These are phyloP conservation scores for Griposia aprilina DNA, from an alignment of 2,888 invertebrate genomes.

Conservation along the genomic window DNA sequence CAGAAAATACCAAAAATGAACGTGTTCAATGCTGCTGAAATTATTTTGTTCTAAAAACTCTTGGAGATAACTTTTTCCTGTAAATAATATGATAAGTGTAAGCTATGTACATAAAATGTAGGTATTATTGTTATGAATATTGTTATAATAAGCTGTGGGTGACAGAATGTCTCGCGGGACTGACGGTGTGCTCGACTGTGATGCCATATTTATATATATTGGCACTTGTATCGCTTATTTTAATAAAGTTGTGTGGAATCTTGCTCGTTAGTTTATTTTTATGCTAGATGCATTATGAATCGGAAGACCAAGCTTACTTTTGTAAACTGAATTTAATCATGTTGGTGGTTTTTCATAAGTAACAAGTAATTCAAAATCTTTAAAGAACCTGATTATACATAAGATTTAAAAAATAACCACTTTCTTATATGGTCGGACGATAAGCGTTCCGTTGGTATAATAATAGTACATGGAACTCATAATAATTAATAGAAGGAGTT, in stretches of 20 bases:
- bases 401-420: neutral
- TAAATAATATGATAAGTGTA: conserved; percentile 57
- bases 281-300: neutral
- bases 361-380: neutral
- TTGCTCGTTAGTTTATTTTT: conserved; percentile 12
- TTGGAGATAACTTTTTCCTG: conserved; percentile 31
- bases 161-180: conserved; percentile 15
- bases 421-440: neutral
- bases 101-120: conserved; percentile 63
- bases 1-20: conserved; percentile 48
- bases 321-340: neutral
- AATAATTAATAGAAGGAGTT: neutral
- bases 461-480: neutral
- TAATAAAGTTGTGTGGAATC: conserved; percentile 50
- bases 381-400: neutral
- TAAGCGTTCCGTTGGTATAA: neutral
- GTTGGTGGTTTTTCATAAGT: neutral
- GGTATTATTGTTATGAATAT: conserved; percentile 49
- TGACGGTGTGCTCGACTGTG: conserved; percentile 57
- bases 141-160: conserved; percentile 32
- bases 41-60: conserved; percentile 22
- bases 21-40: conserved; percentile 15
- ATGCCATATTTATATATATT: conserved; percentile 61
- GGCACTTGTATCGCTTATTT: conserved; percentile 40
- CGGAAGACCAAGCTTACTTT: neutral